These are phyloP conservation scores for Ornithoptera priamus DNA, from an alignment of 2,888 invertebrate species.

Conservation along the genomic window DNA sequence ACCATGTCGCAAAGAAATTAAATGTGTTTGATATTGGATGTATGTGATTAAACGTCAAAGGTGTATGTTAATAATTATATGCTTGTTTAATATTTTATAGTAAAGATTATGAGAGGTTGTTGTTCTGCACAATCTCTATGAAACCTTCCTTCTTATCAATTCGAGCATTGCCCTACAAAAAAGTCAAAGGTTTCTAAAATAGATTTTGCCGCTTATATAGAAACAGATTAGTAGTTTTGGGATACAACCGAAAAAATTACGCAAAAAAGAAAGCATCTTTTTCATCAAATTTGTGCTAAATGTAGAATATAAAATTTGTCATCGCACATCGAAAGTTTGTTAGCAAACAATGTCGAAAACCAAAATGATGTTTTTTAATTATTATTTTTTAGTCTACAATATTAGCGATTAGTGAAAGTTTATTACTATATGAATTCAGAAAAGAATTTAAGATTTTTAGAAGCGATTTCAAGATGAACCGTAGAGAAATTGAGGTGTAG, in stretches of 20 bases:
- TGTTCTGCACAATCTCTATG: background rate
- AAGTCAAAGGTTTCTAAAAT: background rate
- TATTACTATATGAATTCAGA: background rate
- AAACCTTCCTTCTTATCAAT: background rate
- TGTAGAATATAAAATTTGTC: no score
- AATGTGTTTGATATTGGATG: background rate
- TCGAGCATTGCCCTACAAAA: background rate
- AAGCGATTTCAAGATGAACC: constrained; percentile 5
- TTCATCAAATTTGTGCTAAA: no score
- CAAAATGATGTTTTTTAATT: no score
- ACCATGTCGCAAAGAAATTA: background rate
- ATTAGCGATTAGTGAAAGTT: background rate
- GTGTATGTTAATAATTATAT: background rate
- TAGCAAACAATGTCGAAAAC: no score
- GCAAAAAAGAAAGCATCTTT: no score
- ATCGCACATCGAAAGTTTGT: no score
- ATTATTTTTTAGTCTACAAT: background rate
- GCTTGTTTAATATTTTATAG: background rate
- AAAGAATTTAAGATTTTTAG: background rate
- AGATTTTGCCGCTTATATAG: no score
- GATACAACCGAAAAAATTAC: no score
- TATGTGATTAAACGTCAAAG: background rate
- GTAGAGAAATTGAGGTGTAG: constrained; percentile 23
- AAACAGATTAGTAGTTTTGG: no score
- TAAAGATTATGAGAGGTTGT: background rate